Percentiles rank a stretch among this genome's conserved stretches.
Evolutionary conservation across 2,113 vertebrate species (phyloP).

Genomic region (Myodes glareolus): DNA sequence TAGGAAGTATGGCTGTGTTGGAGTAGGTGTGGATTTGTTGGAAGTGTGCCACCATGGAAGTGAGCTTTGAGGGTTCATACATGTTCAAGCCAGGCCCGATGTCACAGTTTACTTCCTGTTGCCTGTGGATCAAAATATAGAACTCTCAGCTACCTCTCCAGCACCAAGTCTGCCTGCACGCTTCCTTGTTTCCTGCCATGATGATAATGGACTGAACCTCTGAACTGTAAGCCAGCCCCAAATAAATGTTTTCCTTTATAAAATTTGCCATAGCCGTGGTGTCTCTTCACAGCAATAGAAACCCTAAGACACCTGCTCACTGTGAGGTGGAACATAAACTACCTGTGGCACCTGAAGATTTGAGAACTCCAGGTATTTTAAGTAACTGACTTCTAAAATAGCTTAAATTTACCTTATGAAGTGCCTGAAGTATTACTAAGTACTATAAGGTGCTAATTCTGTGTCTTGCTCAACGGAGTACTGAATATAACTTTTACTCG

Average conservation of each 20-base stretch:
- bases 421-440: conserved; percentile 37
- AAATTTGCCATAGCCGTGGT: neutral
- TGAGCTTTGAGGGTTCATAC: neutral
- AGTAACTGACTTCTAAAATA: conserved; percentile 29
- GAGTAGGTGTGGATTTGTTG: no score
- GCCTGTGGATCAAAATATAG: neutral
- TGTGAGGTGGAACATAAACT: neutral
- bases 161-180: neutral
- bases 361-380: neutral
- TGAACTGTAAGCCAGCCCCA: neutral
- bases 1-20: neutral
- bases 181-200: neutral
- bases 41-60: neutral
- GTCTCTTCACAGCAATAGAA: neutral
- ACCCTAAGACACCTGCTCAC: neutral
- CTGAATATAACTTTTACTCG: conserved; percentile 49
- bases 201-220: neutral
- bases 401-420: conserved; percentile 45
- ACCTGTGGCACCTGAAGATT: neutral
- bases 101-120: neutral
- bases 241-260: neutral
- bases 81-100: neutral
- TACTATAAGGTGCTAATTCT: conserved; percentile 32
- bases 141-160: neutral
- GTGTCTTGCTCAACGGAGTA: conserved; percentile 49